Percentiles rank a stretch among this genome's conserved stretches.
phyloP scores from a whole-genome alignment of 2,888 invertebrate species.

The Microctonus brassicae region DNA sequence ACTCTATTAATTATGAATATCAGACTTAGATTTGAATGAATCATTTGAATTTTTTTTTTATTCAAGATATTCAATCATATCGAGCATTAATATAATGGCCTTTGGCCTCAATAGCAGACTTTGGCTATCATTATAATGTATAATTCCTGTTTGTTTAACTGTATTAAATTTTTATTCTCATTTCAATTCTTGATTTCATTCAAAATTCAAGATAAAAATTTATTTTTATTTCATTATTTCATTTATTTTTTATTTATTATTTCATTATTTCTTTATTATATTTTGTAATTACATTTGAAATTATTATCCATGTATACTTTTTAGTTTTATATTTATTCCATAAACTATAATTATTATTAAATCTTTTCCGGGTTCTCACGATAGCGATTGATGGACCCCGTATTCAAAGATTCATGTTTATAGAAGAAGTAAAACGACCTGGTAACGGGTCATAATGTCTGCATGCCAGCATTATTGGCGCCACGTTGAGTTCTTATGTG shows the following conservation, averaged over 20 bases:
- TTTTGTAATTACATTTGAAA: neutral
- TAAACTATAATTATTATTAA: neutral
- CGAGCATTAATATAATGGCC: neutral
- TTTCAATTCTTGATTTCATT: neutral
- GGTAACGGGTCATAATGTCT: neutral
- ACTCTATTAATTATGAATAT: neutral
- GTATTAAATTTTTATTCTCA: neutral
- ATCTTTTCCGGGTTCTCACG: neutral
- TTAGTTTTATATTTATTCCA: no score
- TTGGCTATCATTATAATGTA: neutral
- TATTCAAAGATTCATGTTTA: neutral
- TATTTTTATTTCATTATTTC: no score
- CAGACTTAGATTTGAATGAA: neutral
- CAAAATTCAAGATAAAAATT: no score
- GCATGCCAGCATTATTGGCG: neutral
- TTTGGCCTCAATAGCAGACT: neutral
- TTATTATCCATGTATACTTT: no score
- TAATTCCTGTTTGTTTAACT: neutral
- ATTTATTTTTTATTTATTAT: no score
- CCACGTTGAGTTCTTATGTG: neutral
- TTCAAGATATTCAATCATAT: neutral
- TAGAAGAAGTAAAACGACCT: neutral
- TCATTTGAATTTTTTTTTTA: neutral
- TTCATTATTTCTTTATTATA: no score
- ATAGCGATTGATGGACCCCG: neutral